Evolutionary conservation across 2,113 vertebrate genomes (phyloP).

Genomic region (Piprites chloris): DNA sequence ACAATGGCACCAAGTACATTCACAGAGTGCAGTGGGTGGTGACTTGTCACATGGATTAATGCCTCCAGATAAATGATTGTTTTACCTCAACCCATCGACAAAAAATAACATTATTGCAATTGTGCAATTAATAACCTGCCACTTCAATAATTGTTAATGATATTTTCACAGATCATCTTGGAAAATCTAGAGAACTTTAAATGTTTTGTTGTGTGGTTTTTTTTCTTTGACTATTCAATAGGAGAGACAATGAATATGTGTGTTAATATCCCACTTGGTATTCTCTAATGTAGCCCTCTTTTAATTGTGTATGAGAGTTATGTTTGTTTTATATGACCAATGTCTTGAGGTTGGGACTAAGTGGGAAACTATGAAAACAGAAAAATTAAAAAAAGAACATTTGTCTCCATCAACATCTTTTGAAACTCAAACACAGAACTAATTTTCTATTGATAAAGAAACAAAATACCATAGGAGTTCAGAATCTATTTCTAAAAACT

Average conservation of each 20-base stretch:
- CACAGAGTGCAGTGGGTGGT: not conserved
- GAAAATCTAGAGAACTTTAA: not conserved
- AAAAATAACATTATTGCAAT: not conserved
- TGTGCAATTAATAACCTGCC: not conserved
- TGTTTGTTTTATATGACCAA: not conserved
- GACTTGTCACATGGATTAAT: not conserved
- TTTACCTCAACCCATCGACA: not conserved
- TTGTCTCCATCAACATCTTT: not conserved
- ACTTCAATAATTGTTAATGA: not conserved
- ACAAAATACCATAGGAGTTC: not conserved
- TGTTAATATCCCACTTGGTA: not conserved
- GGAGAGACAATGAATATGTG: not conserved
- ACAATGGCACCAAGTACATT: not conserved
- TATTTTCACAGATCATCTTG: not conserved
- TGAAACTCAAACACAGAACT: not conserved
- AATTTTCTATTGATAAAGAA: not conserved
- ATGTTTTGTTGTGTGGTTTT: not conserved
- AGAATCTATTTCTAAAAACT: not conserved
- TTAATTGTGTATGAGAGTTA: not conserved
- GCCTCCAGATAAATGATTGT: not conserved
- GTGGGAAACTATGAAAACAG: not conserved
- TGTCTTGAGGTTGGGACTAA: not conserved
- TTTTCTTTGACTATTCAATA: not conserved
- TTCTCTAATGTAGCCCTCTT: not conserved
- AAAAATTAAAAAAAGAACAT: not conserved